Evolutionary conservation across 2,888 invertebrate genomes (phyloP), one percentile per base, ranked within the genome.

Genomic region (Calliopum simillimum): DNA sequence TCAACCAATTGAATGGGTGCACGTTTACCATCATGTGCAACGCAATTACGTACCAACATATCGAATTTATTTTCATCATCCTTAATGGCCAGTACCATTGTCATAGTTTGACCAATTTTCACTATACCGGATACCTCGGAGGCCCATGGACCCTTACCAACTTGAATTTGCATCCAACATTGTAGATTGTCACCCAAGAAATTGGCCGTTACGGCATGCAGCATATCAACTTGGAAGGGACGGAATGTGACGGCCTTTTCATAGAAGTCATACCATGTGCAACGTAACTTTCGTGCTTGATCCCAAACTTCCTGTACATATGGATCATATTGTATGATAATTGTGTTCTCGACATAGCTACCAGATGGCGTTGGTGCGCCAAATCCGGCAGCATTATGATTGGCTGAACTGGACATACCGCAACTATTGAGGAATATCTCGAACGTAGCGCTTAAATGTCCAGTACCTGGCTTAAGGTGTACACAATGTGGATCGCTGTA

Each of bases 141-240:
- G n/a, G 97, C 97, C 97, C 97, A 97, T 1, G 97, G 97, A 76
- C 97, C 97, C 85, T 97, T 97, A 69, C 97, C 97, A 58, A 96
- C 96, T 87, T 97, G 97, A 79, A 97, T 97, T 87, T 97, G 97
- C 97, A 97, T 97, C 97, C 97, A 97, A 87, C 97, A 97, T 84
- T 97, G 96, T 79, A 97, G 88, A 88, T 97, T 97, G 87, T 97
- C 97, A 41, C 97, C 97, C 79, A 97, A 90, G 90, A 97, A 97
- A 88, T 97, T 97, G 62, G 97, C 97, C 0, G 96, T 96, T 58
- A 97, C 96, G 0, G 96, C 97, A 84, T 97, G 96, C 78, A 97
- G 86, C 95, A 96, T 97, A 85, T 97, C 97, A 47, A 97, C 97
- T 88, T 96, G 95, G 92, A 97, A 97, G 43, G 97, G 97, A 81